Conservation (phyloP, 2,113 vertebrate genomes). For the Oreochromis niloticus region DNA sequence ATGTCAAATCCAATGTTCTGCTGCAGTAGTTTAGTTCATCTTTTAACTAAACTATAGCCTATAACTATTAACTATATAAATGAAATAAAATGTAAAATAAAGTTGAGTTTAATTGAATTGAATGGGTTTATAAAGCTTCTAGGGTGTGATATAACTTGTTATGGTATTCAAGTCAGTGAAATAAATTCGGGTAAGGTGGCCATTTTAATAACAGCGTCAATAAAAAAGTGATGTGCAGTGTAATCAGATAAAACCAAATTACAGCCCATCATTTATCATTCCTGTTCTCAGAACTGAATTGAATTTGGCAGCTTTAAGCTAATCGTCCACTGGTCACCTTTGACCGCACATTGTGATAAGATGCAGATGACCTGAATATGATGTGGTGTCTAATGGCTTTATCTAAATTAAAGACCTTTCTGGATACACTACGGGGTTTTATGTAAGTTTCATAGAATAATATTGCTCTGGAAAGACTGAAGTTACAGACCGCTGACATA, state of each 20-base stretch:
- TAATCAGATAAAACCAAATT: background rate
- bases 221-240: background rate
- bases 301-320: background rate
- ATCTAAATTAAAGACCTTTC: background rate
- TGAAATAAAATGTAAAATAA: background rate
- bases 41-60: background rate
- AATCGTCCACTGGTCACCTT: background rate
- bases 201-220: background rate
- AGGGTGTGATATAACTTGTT: background rate
- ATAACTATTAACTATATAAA: background rate
- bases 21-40: background rate
- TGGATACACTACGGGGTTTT: background rate
- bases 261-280: background rate
- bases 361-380: background rate
- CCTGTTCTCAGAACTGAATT: background rate
- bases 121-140: background rate
- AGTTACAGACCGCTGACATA: background rate
- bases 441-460: background rate
- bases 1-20: background rate
- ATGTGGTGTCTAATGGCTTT: background rate
- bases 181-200: constrained; percentile 17
- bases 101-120: background rate
- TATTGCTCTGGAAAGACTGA: background rate
- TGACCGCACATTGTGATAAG: background rate
- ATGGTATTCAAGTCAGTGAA: background rate